Base-by-base conservation (phyloP, 2,797 vertebrate species). In the Neosilurus hyrtlii region DNA sequence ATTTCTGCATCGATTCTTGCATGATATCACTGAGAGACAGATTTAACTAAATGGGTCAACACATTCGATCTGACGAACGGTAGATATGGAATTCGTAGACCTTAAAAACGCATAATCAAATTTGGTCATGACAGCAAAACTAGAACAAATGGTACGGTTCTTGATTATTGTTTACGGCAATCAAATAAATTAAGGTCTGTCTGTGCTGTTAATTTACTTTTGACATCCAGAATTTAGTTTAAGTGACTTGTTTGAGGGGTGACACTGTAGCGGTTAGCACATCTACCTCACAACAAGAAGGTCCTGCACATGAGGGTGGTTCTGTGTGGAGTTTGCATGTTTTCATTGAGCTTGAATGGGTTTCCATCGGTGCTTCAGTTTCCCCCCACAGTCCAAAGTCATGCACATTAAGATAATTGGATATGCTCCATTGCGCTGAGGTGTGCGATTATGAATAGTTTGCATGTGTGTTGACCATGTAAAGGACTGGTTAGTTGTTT, bases 1-100 rank as follows among this genome's bases (percentile, higher is more conserved):
- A 52, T 79, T 88, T 80, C 61, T 72, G 30, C 67, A 65, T 66
- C 1, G 59, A 68, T 86, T 77, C 83, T 62, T 63, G 62, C 63
- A 54, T 77, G 65, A 78, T 82, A 78, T 62, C 75, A 49, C 20
- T 9, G 75, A 24, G 82, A 20, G 37, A 65, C 43, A 70, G 24
- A 82, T 75, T 59, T 76, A 70, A 62, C 65, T 52, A 67, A 26
- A 79, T 26, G 62, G 70, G 75, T 82, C 12, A 22, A 56, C 30
- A 59, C 8, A 70, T 56, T 61, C 37, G 75, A 59, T 68, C 37
- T 9, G 8, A 9, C 37, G 26, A 67, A 54, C 51, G 24, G 37
- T 16, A n/a, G 35, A 49, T 68, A n/a, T 57, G 68, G 68, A 79
- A 26, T 63, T 49, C 9, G 9, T 18, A 81, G 37, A 68, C 24